A percentile compares a stretch with the other conserved stretches of the same genome.
phyloP scores from a whole-genome alignment of 2,888 invertebrate species.

The Idaea biselata region DNA sequence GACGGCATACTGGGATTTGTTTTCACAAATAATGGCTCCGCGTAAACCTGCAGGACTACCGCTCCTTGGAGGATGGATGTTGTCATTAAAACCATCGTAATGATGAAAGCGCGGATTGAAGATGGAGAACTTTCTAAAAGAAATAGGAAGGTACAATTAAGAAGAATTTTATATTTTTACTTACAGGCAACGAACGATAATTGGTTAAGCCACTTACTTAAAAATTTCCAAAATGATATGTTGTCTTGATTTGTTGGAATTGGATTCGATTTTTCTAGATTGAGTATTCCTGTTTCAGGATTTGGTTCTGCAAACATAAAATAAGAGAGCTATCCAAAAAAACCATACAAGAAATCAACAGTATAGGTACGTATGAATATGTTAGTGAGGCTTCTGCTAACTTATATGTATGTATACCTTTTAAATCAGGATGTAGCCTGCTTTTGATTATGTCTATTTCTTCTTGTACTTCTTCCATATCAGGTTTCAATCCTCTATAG shows the following conservation, averaged over 20 bases:
- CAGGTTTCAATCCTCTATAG: conserved; percentile 30
- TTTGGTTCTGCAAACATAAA: conserved; percentile 37
- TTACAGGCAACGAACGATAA: too few relatives aligned
- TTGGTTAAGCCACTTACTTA: conserved; percentile 44
- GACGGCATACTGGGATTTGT: conserved; percentile 55
- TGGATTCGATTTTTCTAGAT: conserved; percentile 4
- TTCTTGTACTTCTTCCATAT: conserved; percentile 35
- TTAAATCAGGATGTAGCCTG: conserved; percentile 33
- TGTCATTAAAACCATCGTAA: conserved; percentile 41
- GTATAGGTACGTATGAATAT: not conserved
- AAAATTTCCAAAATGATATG: conserved; percentile 35
- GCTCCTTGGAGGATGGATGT: conserved; percentile 58
- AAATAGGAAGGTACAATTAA: too few relatives aligned
- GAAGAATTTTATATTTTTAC: too few relatives aligned
- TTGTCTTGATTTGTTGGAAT: not conserved
- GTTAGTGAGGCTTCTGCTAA: too few relatives aligned
- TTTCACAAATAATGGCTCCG: conserved; percentile 53
- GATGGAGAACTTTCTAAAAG: conserved; percentile 52
- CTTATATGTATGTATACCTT: too few relatives aligned
- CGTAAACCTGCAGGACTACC: conserved; percentile 59
- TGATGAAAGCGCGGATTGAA: conserved; percentile 46
- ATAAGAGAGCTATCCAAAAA: not conserved
- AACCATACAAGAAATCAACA: too few relatives aligned
- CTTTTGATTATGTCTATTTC: conserved; percentile 36
- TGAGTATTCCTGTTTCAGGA: conserved; percentile 39